Evolutionary conservation across 2,113 vertebrate genomes (phyloP).

Genomic region (Petroica traversi): DNA sequence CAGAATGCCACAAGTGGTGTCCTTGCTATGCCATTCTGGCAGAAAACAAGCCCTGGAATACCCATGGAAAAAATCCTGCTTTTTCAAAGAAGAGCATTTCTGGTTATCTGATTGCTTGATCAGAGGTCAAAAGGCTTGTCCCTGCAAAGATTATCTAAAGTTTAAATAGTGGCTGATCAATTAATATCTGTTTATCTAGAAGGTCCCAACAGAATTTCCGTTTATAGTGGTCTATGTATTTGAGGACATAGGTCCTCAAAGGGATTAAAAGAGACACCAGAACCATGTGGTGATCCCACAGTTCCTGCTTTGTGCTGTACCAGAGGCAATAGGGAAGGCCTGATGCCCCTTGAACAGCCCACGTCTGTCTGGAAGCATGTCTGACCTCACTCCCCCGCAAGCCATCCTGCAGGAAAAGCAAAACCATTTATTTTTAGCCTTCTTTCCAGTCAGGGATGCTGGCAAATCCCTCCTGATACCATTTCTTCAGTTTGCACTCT

Average conservation of each 20-base stretch:
- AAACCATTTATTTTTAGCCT: neutral
- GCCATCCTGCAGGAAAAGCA: rapidly evolving
- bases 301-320: neutral
- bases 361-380: rapidly evolving
- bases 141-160: constrained; percentile 16
- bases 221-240: neutral
- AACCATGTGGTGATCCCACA: neutral
- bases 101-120: constrained; percentile 18
- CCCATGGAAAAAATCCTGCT: neutral
- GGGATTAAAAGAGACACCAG: neutral
- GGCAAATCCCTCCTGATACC: neutral
- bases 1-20: neutral
- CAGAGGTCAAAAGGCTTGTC: constrained; percentile 19
- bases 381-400: rapidly evolving
- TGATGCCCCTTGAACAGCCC: neutral
- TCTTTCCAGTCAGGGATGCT: neutral
- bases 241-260: neutral
- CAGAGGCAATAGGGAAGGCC: neutral
- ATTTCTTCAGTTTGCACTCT: neutral
- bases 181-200: neutral
- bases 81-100: constrained; percentile 35
- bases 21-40: neutral
- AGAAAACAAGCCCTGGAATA: neutral
- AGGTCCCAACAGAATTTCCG: neutral
- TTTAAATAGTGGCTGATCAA: constrained; percentile 28